These are phyloP conservation scores for Spermophilus dauricus DNA, from an alignment of 2,113 vertebrate species.

Conservation along the genomic window DNA sequence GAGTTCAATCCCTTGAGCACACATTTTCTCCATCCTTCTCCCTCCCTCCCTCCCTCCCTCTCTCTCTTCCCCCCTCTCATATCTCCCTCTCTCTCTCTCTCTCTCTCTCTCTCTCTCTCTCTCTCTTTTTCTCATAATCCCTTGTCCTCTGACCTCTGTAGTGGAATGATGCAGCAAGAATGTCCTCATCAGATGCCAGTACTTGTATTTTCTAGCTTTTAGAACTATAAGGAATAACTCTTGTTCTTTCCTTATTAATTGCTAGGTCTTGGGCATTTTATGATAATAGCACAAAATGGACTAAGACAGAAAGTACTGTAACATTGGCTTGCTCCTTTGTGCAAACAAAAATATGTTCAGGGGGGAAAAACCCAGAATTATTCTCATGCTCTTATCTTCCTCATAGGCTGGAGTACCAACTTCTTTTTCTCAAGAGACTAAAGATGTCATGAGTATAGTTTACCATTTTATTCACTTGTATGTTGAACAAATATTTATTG, in stretches of 20 bases:
- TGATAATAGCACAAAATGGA: not conserved
- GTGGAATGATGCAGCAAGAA: not conserved
- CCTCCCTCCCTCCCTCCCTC: accelerated
- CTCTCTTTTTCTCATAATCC: no score
- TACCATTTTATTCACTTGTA: not conserved
- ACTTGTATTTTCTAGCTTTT: not conserved
- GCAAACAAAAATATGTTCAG: not conserved
- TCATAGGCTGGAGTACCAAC: not conserved
- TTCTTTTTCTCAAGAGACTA: not conserved
- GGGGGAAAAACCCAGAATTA: not conserved
- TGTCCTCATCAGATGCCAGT: no score
- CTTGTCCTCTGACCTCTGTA: not conserved
- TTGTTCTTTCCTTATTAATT: not conserved
- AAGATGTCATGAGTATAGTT: not conserved
- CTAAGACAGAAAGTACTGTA: not conserved
- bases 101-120: no score
- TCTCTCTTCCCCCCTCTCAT: no score
- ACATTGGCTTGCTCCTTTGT: not conserved
- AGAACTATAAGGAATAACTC: not conserved
- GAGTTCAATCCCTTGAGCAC: not conserved
- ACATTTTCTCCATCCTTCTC: no score
- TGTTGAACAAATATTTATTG: conserved; percentile 17
- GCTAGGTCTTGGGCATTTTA: not conserved
- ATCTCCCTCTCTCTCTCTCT: no score
- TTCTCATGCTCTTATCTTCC: not conserved